Base-by-base conservation (phyloP, 1,140 invertebrate species). In the Catajapyx aquilonaris region DNA sequence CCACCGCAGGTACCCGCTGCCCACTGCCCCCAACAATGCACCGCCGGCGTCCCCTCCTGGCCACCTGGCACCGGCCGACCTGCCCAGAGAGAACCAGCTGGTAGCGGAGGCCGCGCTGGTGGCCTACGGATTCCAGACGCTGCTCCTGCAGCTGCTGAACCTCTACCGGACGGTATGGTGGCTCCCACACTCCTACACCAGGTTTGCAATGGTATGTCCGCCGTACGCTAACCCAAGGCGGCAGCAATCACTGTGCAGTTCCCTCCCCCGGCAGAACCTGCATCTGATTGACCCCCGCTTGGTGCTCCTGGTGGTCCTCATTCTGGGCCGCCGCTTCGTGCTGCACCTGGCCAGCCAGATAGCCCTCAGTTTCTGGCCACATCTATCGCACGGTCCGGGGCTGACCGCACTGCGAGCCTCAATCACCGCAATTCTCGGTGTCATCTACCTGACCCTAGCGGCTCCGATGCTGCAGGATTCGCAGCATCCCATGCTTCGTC, bases 111-210 rank as follows among this genome's bases (percentile, higher is more conserved):
- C n/a, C n/a, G n/a, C n/a, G n/a, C n/a, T n/a, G n/a, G 13, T 45
- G 2, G 45, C 44, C 22, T 35, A 35, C n/a, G 31, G 31, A 20
- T 34, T 47, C 3, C n/a, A n/a, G n/a, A n/a, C n/a, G n/a, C n/a
- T n/a, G n/a, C n/a, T 66, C 33, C 60, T 90, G 15, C 91, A 97
- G 61, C 84, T 94, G 54, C 66, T 96, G 11, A 88, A 96, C 61
- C 62, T 96, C 7, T 97, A 96, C 53, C 72, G 81, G 41, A 93
- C 86, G 21, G 78, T 88, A n/a, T 96, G 87, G 84, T 96, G 91
- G 90, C 55, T 95, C 18, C 84, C 86, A 13, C 74, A 94, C 48
- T 88, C 86, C 2, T 76, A 87, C 52, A 83, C 76, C 44, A 73
- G 71, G 46, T 80, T 85, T 59, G 76, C 78, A 45, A 72, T 94